Base-by-base conservation (phyloP, 2,888 invertebrate species). In the Noctua fimbriata region DNA sequence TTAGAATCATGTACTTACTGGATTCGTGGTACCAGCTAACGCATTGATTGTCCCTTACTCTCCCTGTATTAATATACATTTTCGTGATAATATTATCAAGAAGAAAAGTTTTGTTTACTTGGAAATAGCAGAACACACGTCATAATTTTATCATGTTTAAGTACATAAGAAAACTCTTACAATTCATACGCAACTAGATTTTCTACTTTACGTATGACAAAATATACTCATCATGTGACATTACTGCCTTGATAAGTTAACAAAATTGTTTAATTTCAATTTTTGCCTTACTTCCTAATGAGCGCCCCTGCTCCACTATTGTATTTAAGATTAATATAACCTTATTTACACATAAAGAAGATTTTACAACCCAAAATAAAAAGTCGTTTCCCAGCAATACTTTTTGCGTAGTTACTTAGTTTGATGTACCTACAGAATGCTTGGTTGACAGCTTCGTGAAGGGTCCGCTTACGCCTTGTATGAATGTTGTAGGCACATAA, bases 111-210 rank as follows among this genome's bases (percentile, higher is more conserved):
- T 41, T 66, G 14, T 66, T 24, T 2, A 66, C 24, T 66, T 16
- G 7, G n/a, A 41, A 66, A 66, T 66, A 66, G 66, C 41, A 7
- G 14, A 16, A n/a, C 47, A 32, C 14, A 44, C n/a, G 24, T 81
- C 44, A 28, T 28, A 73, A 28, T 44, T 32, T 5, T 65, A 18
- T 36, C 1, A n/a, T 9, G 49, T 65, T 65, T 44, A 32, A 2
- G 32, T 32, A 81, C 73, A 24, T 55, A 73, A 55, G 24, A 73
- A 73, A 79, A 52, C 73, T 73, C 36, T 60, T 73, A 47, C 28
- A 65, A 65, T 28, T 24, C n/a, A 14, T 44, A 28, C 7, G n/a
- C 21, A 32, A 5, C 21, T 24, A 49, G 14, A 79, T 60, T n/a
- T 5, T 14, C 58, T 55, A 66, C 52, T 21, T 77, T 77, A 67